Percentiles rank a stretch among this genome's conserved stretches.
These are phyloP conservation scores for Patiria pectinifera DNA, from an alignment of 53 echinoderm and acorn worm species.

Conservation along the genomic window DNA sequence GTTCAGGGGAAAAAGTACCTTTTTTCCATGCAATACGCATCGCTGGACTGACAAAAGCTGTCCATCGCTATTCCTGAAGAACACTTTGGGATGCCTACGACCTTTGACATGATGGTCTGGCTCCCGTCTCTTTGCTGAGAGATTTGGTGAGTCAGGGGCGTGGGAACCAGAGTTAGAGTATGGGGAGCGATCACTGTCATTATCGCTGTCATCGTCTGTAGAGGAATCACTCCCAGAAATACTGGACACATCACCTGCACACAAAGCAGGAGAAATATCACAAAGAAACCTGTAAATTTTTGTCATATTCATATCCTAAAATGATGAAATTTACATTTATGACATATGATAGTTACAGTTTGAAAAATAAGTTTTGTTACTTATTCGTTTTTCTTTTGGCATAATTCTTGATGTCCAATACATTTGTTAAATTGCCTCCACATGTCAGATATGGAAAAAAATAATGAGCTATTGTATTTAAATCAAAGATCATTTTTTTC, in stretches of 20 bases:
- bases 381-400: neutral
- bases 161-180: constrained; percentile 23
- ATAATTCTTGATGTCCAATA: neutral
- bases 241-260: constrained; percentile 89
- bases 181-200: constrained; percentile 38
- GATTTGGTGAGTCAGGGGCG: constrained; percentile 28
- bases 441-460: neutral
- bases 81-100: constrained; percentile 79
- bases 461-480: neutral
- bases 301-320: neutral
- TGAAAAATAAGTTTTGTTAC: neutral
- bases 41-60: constrained; percentile 85
- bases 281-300: neutral
- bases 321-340: too few species aligned
- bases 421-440: too few species aligned
- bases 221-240: constrained; percentile 90
- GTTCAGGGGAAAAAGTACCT: constrained; percentile 54
- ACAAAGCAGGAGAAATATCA: neutral
- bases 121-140: constrained; percentile 25
- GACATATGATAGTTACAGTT: too few species aligned
- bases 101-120: constrained; percentile 37
- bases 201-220: constrained; percentile 62
- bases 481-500: neutral
- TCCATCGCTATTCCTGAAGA: constrained; percentile 79
- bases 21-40: constrained; percentile 89